A percentile compares a stretch with the other conserved stretches of the same genome.
phyloP scores from a whole-genome alignment of 1,140 invertebrate genomes.

The Bombus difficillimus region DNA sequence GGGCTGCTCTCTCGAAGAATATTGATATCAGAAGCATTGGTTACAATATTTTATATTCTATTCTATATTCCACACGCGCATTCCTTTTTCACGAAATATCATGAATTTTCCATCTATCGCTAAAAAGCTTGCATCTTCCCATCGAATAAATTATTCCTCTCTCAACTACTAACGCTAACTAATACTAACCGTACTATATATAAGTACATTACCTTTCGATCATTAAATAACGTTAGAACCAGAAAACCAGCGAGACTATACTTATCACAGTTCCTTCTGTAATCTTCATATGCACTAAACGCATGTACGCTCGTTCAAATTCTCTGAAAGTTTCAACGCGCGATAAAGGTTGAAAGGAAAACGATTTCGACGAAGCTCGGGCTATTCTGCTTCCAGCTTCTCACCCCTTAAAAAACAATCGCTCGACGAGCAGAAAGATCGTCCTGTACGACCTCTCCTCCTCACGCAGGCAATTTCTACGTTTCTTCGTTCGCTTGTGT shows the following conservation, averaged over 20 bases:
- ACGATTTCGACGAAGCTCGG: no score
- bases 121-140: not conserved
- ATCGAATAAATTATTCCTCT: not conserved
- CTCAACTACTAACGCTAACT: no score
- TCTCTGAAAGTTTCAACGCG: not conserved
- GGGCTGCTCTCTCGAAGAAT: no score
- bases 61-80: no score
- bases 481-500: not conserved
- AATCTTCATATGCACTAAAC: not conserved
- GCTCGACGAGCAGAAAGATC: not conserved
- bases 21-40: no score
- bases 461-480: conserved; percentile 22
- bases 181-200: no score
- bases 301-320: not conserved
- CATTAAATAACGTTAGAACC: not conserved
- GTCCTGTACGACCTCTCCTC: not conserved
- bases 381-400: not conserved
- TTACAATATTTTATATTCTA: no score
- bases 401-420: not conserved
- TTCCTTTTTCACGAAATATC: no score
- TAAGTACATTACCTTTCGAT: not conserved
- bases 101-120: no score
- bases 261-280: not conserved
- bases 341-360: not conserved
- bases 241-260: not conserved